Evolutionary conservation across 1,140 invertebrate species (phyloP), one percentile per base, ranked within the genome.

Genomic region (Trigoniulus corallinus): DNA sequence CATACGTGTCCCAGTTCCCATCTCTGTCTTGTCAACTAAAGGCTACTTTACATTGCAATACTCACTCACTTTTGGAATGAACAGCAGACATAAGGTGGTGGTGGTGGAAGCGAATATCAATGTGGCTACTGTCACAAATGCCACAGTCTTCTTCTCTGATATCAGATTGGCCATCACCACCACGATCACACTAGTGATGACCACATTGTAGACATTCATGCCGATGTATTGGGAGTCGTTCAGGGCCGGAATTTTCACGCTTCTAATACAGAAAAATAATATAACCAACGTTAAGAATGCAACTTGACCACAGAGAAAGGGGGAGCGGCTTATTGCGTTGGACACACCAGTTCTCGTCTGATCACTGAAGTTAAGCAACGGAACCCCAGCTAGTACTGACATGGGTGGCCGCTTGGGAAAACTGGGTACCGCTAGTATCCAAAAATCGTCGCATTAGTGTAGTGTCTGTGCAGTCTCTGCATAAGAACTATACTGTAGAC

Each of bases 221-320:
- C 84, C 85, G 56, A 97, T 96, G 66, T 95, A 94, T 64, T 96
- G 91, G 15, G 88, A 94, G 67, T 98, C 94, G 64, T 98, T 97
- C 10, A 98, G 68, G 0, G 89, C 91, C n/a, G 89, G 84, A 57
- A 97, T 92, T 65, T 87, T 94, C 0, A 98, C 91, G 59, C 93
- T 83, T 46, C 92, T 75, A 57, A 4, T 62, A 61, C 21, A 45
- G n/a, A 48, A 22, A 50, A 13, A 51, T 51, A 26, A 53, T 10
- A 44, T 39, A 18, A 39, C 12, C 18, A 39, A 12, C n/a, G n/a
- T n/a, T n/a, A n/a, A n/a, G n/a, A n/a, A n/a, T n/a, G n/a, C n/a
- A n/a, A n/a, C n/a, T n/a, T n/a, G n/a, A 39, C 18, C 37, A 18
- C n/a, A n/a, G n/a, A n/a, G n/a, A n/a, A n/a, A n/a, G n/a, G n/a